A percentile compares a stretch with the other conserved stretches of the same genome.
Conservation (phyloP, 2,797 vertebrate species). For the Neoniphon sammara region DNA sequence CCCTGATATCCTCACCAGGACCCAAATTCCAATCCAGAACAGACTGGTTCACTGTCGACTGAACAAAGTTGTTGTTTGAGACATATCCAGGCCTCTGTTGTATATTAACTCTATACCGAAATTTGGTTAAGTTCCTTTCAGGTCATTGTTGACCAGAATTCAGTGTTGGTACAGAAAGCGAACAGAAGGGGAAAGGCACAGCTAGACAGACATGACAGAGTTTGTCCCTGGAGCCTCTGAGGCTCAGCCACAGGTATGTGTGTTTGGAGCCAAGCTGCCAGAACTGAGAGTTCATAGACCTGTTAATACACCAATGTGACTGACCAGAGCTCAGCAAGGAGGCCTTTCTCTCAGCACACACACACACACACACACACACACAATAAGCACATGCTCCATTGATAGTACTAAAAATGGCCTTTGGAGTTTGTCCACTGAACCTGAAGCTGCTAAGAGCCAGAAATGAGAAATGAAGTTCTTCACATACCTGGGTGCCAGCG, state of each 20-base stretch:
- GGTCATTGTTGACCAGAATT: neutral
- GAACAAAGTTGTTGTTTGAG: too few relatives aligned
- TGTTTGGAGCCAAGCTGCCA: conserved; percentile 12
- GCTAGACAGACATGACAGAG: neutral
- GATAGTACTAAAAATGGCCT: conserved; percentile 57
- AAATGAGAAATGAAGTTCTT: conserved; percentile 24
- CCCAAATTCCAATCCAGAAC: too few relatives aligned
- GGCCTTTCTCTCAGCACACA: neutral
- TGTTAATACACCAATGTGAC: conserved; percentile 25
- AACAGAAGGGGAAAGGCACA: conserved; percentile 3
- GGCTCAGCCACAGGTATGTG: conserved; percentile 1
- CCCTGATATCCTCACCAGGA: too few relatives aligned
- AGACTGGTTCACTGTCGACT: too few relatives aligned
- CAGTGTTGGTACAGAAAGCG: neutral
- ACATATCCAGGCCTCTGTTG: too few relatives aligned
- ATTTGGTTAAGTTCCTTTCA: neutral
- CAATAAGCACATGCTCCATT: neutral
- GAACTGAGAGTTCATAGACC: conserved; percentile 19
- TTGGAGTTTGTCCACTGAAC: conserved; percentile 65
- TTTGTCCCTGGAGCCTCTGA: conserved; percentile 22
- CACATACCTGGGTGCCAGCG: conserved; percentile 15
- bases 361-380: neutral
- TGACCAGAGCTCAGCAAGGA: neutral
- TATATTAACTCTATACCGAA: neutral
- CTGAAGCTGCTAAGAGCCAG: conserved; percentile 43